Conservation (phyloP, 1,140 invertebrate species). For the Hesperophylax magnus region DNA sequence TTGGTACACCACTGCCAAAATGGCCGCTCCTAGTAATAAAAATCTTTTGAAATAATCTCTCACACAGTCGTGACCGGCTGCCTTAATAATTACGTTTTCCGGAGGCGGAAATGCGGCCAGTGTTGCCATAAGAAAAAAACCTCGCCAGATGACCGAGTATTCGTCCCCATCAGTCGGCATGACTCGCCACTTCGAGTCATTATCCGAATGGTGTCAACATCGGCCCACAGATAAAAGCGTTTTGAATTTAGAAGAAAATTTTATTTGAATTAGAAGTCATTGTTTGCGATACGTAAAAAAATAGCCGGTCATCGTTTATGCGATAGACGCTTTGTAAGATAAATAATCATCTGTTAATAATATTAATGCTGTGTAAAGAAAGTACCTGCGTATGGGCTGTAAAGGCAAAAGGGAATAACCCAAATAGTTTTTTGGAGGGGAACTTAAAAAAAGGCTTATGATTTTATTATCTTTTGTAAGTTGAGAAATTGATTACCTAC, state of each 20-base stretch:
- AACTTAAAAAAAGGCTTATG: no score
- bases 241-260: conserved; percentile 8
- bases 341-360: no score
- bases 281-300: no score
- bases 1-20: no score
- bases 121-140: conserved; percentile 9
- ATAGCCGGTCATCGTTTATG: no score
- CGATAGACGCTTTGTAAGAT: no score
- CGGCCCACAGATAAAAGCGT: background rate
- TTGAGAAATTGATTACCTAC: no score
- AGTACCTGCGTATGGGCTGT: no score
- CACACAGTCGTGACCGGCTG: conserved; percentile 22
- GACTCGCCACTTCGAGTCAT: conserved; percentile 22
- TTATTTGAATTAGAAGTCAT: conserved; percentile 6
- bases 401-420: no score
- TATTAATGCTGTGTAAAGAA: no score
- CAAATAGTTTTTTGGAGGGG: no score
- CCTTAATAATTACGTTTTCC: conserved; percentile 18
- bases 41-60: conserved; percentile 23
- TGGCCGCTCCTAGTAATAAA: background rate
- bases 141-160: conserved; percentile 35
- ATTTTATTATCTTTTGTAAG: no score
- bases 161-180: conserved; percentile 20
- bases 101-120: conserved; percentile 27
- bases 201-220: conserved; percentile 35